Evolutionary conservation across 2,113 vertebrate species (phyloP).

Genomic region (Odocoileus virginianus): DNA sequence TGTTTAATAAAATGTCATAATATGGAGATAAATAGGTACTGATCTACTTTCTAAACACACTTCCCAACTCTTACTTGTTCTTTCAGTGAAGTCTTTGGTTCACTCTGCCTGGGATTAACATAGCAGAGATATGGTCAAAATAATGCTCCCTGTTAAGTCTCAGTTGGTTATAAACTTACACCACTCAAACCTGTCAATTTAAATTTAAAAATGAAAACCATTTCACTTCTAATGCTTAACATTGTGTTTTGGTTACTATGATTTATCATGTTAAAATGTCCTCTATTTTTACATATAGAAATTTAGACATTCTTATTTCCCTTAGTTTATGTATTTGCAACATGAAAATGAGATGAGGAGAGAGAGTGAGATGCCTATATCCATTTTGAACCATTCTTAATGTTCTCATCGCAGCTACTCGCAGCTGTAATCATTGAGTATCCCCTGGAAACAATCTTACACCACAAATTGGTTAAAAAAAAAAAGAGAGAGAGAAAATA

Average conservation of each 20-base stretch:
- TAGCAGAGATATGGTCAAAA: neutral
- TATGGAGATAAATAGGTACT: neutral
- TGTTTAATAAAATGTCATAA: neutral
- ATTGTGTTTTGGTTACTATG: neutral
- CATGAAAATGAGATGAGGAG: neutral
- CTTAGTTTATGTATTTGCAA: neutral
- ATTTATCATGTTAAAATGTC: constrained; percentile 13
- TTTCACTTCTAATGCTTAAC: neutral
- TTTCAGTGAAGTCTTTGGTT: neutral
- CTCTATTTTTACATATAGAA: constrained; percentile 2
- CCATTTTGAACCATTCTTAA: constrained; percentile 15
- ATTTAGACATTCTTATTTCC: neutral
- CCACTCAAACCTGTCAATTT: neutral
- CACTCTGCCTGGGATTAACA: neutral
- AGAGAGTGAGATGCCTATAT: neutral
- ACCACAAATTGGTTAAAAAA: neutral
- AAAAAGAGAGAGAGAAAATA: neutral
- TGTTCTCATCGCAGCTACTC: constrained; percentile 27
- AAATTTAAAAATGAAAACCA: constrained; percentile 36
- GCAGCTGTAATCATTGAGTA: constrained; percentile 18
- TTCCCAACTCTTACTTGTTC: neutral
- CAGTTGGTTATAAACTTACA: neutral
- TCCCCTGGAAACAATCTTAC: constrained; percentile 35
- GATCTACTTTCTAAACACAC: neutral
- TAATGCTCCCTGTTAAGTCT: neutral